Evolutionary conservation across 92 coral and sea anemone species (phyloP).

Genomic region (Heteractis magnifica): DNA sequence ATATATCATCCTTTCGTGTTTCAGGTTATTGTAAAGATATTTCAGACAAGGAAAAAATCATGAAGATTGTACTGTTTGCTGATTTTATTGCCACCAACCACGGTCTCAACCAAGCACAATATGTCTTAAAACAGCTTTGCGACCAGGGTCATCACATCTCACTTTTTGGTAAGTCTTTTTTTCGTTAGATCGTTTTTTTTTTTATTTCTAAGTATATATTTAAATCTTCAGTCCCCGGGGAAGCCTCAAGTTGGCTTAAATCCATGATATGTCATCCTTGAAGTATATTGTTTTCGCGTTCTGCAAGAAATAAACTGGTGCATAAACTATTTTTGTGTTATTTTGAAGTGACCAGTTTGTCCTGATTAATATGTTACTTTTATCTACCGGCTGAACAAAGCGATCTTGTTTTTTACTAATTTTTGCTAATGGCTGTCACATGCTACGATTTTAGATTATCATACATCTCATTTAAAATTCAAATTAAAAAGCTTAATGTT

Average conservation of each 20-base stretch:
- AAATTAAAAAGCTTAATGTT: not conserved
- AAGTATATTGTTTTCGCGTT: conserved; percentile 9
- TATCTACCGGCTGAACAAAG: not conserved
- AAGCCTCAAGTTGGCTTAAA: not conserved
- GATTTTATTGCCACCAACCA: conserved; percentile 81
- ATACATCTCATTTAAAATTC: conserved; percentile 17
- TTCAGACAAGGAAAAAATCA: conserved; percentile 19
- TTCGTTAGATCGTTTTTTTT: not conserved
- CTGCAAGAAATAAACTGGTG: not conserved
- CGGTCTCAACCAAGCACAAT: conserved; percentile 93
- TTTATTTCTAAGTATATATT: not conserved
- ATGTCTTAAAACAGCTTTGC: conserved; percentile 89
- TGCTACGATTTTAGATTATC: not conserved
- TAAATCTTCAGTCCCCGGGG: conserved; percentile 15
- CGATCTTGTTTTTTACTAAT: not conserved
- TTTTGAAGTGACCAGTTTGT: not conserved
- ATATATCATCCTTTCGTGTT: not conserved
- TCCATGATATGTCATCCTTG: not conserved
- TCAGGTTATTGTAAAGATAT: not conserved
- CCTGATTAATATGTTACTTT: not conserved
- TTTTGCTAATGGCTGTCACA: not conserved
- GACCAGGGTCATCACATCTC: conserved; percentile 92
- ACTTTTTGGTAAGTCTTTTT: conserved; percentile 75
- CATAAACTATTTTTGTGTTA: not conserved
- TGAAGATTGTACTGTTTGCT: conserved; percentile 95